These are phyloP conservation scores for Synergus gifuensis DNA, from an alignment of 2,888 invertebrate genomes.

Conservation along the genomic window DNA sequence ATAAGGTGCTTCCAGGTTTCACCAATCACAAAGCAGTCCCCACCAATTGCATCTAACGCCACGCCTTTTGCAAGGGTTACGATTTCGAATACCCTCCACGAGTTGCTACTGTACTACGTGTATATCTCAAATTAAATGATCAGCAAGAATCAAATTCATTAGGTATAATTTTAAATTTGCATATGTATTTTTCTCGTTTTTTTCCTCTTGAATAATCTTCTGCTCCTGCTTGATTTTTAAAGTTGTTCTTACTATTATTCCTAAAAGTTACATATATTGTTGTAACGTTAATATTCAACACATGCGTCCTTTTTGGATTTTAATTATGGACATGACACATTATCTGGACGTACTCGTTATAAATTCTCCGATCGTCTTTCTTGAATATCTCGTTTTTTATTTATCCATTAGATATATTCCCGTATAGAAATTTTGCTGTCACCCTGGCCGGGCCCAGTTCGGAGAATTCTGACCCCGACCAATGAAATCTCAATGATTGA, in stretches of 20 bases:
- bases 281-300: too few relatives aligned
- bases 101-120: neutral
- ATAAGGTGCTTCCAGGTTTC: slow-evolving; percentile 21
- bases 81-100: neutral
- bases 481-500: too few relatives aligned
- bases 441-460: too few relatives aligned
- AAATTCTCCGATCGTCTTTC: too few relatives aligned
- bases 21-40: slow-evolving; percentile 18
- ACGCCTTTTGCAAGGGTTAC: slow-evolving; percentile 24
- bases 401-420: too few relatives aligned
- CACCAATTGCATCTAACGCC: neutral
- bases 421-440: too few relatives aligned
- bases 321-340: too few relatives aligned
- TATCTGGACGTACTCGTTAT: too few relatives aligned
- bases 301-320: too few relatives aligned
- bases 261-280: neutral
- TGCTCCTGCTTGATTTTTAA: neutral
- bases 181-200: neutral
- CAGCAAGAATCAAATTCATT: neutral
- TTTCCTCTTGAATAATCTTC: neutral
- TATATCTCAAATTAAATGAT: neutral
- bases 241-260: neutral
- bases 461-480: too few relatives aligned
- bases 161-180: neutral
- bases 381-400: too few relatives aligned